Base-by-base conservation (phyloP, 2,113 vertebrate species). In the Ptychochromis oligacanthus region DNA sequence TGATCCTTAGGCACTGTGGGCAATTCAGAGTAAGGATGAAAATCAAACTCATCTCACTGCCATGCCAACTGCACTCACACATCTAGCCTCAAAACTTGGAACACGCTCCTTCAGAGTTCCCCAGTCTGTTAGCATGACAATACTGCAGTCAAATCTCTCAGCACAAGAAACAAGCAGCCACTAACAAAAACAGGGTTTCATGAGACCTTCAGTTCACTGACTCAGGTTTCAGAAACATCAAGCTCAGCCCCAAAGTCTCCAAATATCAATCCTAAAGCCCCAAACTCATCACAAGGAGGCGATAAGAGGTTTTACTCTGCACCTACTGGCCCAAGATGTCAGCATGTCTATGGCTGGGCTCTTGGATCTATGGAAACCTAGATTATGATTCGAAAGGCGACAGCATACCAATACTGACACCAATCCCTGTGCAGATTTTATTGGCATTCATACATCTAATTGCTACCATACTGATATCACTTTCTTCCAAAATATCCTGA, bases 121-220 rank as follows among this genome's bases (percentile, higher is more conserved):
- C 89, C 26, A 26, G 80, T 70, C 90, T 89, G 75, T 87, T 89
- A 88, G 87, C 82, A 75, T 88, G 80, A 86, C 90, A 90, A 91
- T 79, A 20, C 56, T 34, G 76, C 79, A 88, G 85, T 60, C 80
- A 75, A 77, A 74, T 86, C 85, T 81, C 86, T 38, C 84, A 80
- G 79, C 79, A 58, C 54, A 46, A 64, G 61, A 80, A 81, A 82
- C 81, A 75, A 88, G 79, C 81, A 88, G 72, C 59, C 46, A 15
- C 70, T 79, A 84, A 90, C 87, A 90, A 90, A 90, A 84, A 59
- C n/a, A 0, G 11, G 26, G 52, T 85, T 89, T 81, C 89, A 64
- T 15, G 82, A 87, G 90, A 90, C 77, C 74, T 64, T 65, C 84
- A 82, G 82, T 83, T 92, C 87, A 91, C 88, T 83, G 87, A 90